Evolutionary conservation across 2,888 invertebrate species (phyloP), one percentile per base, ranked within the genome.

Genomic region (Buathra laborator): DNA sequence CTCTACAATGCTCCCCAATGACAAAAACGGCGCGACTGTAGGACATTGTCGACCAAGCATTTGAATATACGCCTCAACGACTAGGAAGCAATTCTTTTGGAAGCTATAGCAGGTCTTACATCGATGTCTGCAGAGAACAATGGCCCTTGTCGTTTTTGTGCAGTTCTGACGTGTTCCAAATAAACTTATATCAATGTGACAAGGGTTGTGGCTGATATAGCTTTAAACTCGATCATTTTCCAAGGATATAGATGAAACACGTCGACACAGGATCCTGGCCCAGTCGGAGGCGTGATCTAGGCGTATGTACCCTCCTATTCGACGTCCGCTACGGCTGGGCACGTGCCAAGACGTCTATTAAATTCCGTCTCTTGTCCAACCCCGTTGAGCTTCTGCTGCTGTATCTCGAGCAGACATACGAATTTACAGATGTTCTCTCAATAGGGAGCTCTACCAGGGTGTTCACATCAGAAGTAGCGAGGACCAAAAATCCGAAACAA

Each of bases 341-440:
- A 88, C 66, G 78, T 85, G 92, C 92, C 92, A 92, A 92, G 87
- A 90, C 88, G 91, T 91, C 91, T 90, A 90, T 92, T 91, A 90
- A 89, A 89, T 91, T 89, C 88, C 89, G 87, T 88, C 91, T 91
- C 90, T 90, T 90, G 89, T 90, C 88, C 87, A 85, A 86, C 77
- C 37, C 37, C 81, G 70, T 81, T 70, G 29, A 72, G 77, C 66
- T 78, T 66, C 77, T 75, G 71, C 29, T n/a, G 78, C 74, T 86
- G 85, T 89, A 88, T 89, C 86, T 87, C 88, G 84, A 83, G 70
- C 84, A 83, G 81, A 78, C 85, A 82, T 77, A 68, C 86, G 80
- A 88, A 90, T 90, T 90, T 90, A 89, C 89, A 87, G 89, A 89
- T 87, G 86, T 88, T 88, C 87, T 72, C 74, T 79, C 59, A 59